Conservation (phyloP, 2,113 vertebrate genomes). For the Eulacestoma nigropectus region DNA sequence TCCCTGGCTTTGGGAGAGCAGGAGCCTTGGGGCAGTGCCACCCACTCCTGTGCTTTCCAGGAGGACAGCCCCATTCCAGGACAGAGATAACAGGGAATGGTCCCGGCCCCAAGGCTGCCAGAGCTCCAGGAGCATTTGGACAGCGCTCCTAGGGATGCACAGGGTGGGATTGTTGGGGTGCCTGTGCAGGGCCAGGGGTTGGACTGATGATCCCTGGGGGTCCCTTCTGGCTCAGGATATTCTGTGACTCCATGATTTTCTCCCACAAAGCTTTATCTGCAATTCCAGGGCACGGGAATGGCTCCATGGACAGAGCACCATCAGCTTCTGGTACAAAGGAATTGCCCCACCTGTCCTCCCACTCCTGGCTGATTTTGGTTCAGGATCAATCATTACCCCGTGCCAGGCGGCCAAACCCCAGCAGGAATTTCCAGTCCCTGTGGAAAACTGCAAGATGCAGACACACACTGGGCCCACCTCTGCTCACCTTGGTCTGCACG, state of each 20-base stretch:
- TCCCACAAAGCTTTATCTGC: background rate
- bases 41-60: background rate
- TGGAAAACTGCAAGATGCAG: background rate
- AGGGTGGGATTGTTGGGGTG: background rate
- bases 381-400: accelerated
- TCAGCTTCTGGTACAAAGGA: background rate
- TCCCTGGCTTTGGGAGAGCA: background rate
- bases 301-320: background rate
- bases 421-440: background rate
- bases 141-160: background rate
- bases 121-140: background rate
- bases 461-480: background rate
- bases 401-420: background rate
- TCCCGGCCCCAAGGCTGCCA: background rate
- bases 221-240: background rate
- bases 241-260: background rate
- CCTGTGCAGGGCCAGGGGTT: background rate
- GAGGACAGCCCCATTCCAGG: background rate
- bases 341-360: background rate
- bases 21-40: background rate
- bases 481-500: conserved; percentile 89
- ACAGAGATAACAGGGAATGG: background rate
- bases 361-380: background rate
- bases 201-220: background rate
- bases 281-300: background rate